phyloP scores from a whole-genome alignment of 2,113 vertebrate species.

The Pseudolaguvia tuberculata region DNA sequence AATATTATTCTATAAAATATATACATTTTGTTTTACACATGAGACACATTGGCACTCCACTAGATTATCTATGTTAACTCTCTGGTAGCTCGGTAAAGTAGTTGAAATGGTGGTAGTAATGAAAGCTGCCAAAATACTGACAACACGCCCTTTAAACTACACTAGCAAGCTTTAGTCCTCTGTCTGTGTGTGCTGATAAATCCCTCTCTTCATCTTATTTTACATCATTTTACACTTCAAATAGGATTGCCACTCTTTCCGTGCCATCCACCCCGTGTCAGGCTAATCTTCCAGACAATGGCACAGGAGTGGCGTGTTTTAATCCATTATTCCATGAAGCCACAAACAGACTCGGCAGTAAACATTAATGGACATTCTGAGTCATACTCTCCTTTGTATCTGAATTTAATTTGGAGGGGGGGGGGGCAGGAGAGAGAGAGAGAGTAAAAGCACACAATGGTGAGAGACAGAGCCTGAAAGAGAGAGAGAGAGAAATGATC shows the following conservation, averaged over 20 bases:
- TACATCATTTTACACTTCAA: constrained; percentile 61
- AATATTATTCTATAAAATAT: too few relatives aligned
- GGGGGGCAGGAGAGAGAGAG: constrained; percentile 29
- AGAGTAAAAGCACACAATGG: constrained; percentile 38
- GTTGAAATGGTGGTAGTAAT: constrained; percentile 19
- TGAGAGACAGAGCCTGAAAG: constrained; percentile 29
- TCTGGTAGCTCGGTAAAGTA: background rate
- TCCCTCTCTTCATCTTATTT: constrained; percentile 11
- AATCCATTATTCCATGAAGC: constrained; percentile 64
- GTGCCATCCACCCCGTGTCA: constrained; percentile 59
- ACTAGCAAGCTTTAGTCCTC: background rate
- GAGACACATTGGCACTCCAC: background rate
- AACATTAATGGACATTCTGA: constrained; percentile 47
- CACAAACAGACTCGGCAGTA: constrained; percentile 45
- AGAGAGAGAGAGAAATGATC: constrained; percentile 48
- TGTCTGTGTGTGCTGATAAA: constrained; percentile 47
- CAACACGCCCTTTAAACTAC: constrained; percentile 1
- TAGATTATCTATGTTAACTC: background rate
- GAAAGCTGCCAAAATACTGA: constrained; percentile 9
- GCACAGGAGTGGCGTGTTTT: constrained; percentile 59
- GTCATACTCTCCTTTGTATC: constrained; percentile 53
- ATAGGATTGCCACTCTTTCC: constrained; percentile 65
- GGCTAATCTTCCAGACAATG: constrained; percentile 71
- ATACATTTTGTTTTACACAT: background rate
- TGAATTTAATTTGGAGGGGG: constrained; percentile 58